Evolutionary conservation across 2,888 invertebrate genomes (phyloP).

Genomic region (Thysanoteuthis rhombus): DNA sequence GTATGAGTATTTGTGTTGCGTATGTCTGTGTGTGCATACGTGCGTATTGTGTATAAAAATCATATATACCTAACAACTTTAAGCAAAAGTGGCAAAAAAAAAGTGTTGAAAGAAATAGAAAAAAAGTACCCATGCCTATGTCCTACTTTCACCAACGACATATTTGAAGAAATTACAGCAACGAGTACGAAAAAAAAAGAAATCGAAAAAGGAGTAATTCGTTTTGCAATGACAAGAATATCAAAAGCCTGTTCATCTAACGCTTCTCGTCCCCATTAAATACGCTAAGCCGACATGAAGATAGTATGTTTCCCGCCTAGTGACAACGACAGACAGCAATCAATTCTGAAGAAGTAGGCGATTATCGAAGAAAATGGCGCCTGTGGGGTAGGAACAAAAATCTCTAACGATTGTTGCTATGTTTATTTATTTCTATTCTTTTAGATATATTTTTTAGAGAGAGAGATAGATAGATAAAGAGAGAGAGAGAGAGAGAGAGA

Average conservation of each 20-base stretch:
- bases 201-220: background rate
- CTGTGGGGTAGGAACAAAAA: background rate
- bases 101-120: background rate
- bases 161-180: background rate
- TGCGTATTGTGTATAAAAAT: background rate
- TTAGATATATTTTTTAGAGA: background rate
- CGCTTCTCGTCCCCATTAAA: background rate
- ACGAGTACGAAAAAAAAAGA: background rate
- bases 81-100: background rate
- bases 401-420: background rate
- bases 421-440: background rate
- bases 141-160: background rate
- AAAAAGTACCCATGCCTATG: background rate
- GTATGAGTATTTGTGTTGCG: background rate
- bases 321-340: background rate
- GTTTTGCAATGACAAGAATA: background rate
- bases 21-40: background rate
- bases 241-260: background rate
- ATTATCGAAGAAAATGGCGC: background rate
- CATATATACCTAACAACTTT: background rate
- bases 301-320: background rate
- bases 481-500: background rate
- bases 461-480: background rate
- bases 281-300: background rate
- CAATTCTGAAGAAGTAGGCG: background rate